Evolutionary conservation across 1,140 invertebrate species (phyloP).

Genomic region (Hycleus cichorii): DNA sequence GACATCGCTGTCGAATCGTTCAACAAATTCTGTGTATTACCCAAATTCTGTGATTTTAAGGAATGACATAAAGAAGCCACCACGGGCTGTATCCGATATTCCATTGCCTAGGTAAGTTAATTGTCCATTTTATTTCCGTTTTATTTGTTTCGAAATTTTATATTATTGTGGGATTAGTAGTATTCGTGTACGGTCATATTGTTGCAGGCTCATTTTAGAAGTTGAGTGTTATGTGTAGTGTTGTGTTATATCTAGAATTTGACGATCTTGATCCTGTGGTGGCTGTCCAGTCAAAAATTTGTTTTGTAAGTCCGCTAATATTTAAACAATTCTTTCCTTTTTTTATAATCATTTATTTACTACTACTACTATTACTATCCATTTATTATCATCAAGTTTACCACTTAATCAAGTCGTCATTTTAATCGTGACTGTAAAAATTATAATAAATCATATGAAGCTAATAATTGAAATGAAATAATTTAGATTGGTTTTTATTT

Average conservation of each 20-base stretch:
- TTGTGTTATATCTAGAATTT: conserved; percentile 14
- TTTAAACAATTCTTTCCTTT: background rate
- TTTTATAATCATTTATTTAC: too few relatives aligned
- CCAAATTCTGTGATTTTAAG: conserved; percentile 25
- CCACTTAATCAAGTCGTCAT: conserved; percentile 16
- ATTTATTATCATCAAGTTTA: conserved; percentile 8
- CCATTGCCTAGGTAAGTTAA: conserved; percentile 32
- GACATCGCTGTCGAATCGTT: conserved; percentile 20
- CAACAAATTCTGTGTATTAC: conserved; percentile 4
- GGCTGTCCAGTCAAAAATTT: conserved; percentile 1
- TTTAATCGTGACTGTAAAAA: background rate
- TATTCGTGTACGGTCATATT: conserved; percentile 15
- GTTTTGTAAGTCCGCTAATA: conserved; percentile 14
- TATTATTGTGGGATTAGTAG: background rate
- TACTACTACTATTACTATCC: background rate
- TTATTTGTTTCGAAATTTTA: too few relatives aligned
- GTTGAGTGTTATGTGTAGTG: conserved; percentile 28
- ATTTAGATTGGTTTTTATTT: background rate
- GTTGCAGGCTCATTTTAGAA: conserved; percentile 30
- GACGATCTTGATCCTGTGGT: conserved; percentile 19
- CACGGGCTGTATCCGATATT: conserved; percentile 31
- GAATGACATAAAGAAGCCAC: conserved; percentile 31
- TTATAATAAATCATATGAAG: too few relatives aligned
- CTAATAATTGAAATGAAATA: background rate
- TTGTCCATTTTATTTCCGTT: too few relatives aligned